These are phyloP conservation scores for Colinus virginianus DNA, from an alignment of 2,113 vertebrate species.

Conservation along the genomic window DNA sequence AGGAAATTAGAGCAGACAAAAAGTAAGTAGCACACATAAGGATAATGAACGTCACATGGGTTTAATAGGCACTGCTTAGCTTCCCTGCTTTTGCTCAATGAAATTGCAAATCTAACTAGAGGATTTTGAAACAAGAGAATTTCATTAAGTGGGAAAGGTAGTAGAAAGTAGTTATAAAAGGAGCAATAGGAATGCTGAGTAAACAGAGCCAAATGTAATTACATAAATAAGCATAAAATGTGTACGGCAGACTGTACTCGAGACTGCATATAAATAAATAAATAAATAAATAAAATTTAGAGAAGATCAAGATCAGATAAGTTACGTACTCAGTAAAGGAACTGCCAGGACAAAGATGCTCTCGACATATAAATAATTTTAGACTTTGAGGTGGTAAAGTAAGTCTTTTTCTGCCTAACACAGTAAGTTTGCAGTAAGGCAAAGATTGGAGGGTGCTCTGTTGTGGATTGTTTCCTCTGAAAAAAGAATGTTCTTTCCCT, in stretches of 20 bases:
- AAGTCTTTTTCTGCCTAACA: neutral
- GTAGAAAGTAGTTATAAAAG: neutral
- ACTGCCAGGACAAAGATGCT: neutral
- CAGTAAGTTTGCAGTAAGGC: neutral
- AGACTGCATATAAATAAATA: neutral
- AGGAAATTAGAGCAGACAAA: constrained; percentile 30
- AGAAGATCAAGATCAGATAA: neutral
- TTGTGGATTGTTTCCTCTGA: neutral
- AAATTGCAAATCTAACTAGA: neutral
- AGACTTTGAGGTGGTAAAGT: neutral
- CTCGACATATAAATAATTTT: neutral
- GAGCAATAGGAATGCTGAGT: neutral
- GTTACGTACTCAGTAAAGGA: neutral
- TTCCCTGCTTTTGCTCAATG: neutral
- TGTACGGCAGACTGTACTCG: neutral
- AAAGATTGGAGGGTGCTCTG: neutral
- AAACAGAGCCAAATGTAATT: neutral
- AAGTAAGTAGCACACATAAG: neutral
- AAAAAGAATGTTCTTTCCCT: neutral
- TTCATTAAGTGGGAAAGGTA: neutral
- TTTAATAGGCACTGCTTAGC: neutral
- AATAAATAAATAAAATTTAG: neutral
- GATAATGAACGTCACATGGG: neutral
- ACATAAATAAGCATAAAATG: neutral
- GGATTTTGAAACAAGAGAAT: neutral